Base-by-base conservation (phyloP, 2,113 vertebrate species). In the Theristicus caerulescens region DNA sequence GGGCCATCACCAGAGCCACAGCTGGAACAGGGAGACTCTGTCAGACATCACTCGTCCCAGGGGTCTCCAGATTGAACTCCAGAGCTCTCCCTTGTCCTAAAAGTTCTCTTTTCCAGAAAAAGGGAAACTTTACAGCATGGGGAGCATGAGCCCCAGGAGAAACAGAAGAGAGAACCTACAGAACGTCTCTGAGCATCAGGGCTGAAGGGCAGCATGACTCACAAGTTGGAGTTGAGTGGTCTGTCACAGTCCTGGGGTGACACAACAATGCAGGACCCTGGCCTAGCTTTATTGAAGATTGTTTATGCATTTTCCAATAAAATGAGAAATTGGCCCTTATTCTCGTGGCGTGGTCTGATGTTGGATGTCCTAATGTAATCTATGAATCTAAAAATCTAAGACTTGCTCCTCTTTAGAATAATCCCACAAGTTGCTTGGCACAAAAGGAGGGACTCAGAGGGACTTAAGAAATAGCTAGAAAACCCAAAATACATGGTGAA, bases 121-220 rank as follows among this genome's bases (percentile, higher is more conserved):
- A 42, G 2, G 3, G 22, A 61, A 40, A 38, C 25, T 78, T 62
- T 3, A 74, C 34, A 82, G 31, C 11, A 40, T 32, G 26, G 38
- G 20, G 19, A 71, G 10, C 0, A 0, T 40, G 5, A 54, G 18
- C 2, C 27, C 22, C 54, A 24, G 44, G 59, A 82, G 46, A 70
- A 47, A 29, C 12, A 66, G 25, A 40, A 67, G 40, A 59, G 6
- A 36, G 0, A 57, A 61, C n/a, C 8, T 82, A n/a, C 13, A 15
- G 57, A 40, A 89, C 17, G 11, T 71, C 9, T 46, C 44, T 29
- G 54, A 88, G 32, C 59, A 55, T 21, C 13, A 54, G 67, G 10
- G n/a, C 36, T 71, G 61, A 74, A 62, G 36, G 29, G 11, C 24
- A 67, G 17, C 34, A 22, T 13, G 44, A 36, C 24, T 74, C 22